These are phyloP conservation scores for Gallinago solitaria DNA, from an alignment of 2,797 vertebrate species.

Conservation along the genomic window DNA sequence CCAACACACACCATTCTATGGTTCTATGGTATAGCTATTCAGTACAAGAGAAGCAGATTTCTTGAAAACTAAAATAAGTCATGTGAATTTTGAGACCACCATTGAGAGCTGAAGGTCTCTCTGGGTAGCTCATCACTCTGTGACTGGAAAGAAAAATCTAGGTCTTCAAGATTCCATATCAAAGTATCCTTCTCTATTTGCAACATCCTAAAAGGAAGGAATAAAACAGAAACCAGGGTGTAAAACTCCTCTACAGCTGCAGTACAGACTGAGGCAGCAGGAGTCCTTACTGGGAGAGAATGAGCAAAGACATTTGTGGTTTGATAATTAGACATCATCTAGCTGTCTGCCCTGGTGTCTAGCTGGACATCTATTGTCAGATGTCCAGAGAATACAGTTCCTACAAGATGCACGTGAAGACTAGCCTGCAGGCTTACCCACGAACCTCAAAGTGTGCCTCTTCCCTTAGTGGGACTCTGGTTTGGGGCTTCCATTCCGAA, in stretches of 20 bases:
- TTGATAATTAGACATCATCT: neutral
- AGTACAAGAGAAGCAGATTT: neutral
- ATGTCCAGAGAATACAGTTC: neutral
- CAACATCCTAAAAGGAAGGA: neutral
- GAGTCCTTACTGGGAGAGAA: neutral
- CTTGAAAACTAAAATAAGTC: neutral
- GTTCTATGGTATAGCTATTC: neutral
- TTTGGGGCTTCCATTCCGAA: neutral
- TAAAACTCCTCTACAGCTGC: neutral
- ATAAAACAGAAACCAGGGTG: neutral
- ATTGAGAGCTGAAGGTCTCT: neutral
- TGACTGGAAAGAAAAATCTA: neutral
- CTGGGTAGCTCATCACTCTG: neutral
- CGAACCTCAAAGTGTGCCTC: neutral
- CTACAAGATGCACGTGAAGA: neutral
- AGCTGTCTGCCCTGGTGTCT: neutral
- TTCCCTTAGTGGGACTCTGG: neutral
- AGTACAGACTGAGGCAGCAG: neutral
- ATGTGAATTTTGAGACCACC: neutral
- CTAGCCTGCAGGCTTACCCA: neutral
- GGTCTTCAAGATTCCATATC: neutral
- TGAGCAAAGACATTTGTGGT: neutral
- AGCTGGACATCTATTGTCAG: neutral
- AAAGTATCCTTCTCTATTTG: neutral
- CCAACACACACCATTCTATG: too few relatives aligned